phyloP scores from a whole-genome alignment of 1,140 invertebrate species.

The Magallana ariakensis region DNA sequence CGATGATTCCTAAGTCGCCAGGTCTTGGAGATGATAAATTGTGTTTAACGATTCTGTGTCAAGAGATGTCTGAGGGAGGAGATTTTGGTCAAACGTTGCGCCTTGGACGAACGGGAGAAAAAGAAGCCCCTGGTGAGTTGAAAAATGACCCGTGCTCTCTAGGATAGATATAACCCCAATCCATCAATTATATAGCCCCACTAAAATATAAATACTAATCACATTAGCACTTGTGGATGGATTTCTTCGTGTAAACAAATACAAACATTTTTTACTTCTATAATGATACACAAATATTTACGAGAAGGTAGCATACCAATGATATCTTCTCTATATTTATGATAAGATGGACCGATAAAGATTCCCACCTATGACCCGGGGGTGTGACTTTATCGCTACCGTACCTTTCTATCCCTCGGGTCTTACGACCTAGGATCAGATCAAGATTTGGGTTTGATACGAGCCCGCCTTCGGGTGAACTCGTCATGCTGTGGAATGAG shows the following conservation, averaged over 20 bases:
- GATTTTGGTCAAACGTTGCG: background rate
- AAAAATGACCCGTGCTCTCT: constrained; percentile 19
- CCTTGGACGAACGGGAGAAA: background rate
- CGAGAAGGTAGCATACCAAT: background rate
- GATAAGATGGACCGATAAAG: constrained; percentile 13
- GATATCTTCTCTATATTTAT: background rate
- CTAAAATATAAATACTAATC: background rate
- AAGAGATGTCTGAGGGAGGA: background rate
- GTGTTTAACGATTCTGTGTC: background rate
- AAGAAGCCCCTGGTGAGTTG: background rate
- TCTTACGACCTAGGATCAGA: background rate
- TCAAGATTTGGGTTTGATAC: background rate
- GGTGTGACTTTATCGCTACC: constrained; percentile 11
- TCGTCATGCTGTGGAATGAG: background rate
- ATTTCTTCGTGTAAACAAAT: constrained; percentile 20
- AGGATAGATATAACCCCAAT: background rate
- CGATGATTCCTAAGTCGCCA: constrained; percentile 17
- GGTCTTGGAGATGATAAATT: background rate
- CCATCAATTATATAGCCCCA: background rate
- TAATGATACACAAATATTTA: background rate
- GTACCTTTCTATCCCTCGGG: background rate
- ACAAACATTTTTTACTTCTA: background rate
- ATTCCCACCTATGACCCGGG: background rate
- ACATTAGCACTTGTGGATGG: background rate
- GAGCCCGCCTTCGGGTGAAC: background rate